Conservation (phyloP, 2,113 vertebrate genomes). For the Calypte anna region DNA sequence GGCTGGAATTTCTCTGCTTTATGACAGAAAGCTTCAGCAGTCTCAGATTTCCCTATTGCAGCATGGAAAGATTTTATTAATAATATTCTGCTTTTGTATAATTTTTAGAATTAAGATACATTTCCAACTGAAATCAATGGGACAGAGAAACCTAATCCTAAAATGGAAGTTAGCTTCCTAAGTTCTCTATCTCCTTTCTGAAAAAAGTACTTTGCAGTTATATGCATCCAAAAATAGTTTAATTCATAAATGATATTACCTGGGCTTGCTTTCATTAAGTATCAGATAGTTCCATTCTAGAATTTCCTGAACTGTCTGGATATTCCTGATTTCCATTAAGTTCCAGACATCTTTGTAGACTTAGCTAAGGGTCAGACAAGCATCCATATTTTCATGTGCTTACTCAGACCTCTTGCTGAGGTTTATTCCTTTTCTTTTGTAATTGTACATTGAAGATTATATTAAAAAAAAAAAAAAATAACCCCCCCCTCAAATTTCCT, state of each 20-base stretch:
- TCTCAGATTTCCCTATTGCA: not conserved
- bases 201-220: not conserved
- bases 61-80: not conserved
- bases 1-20: not conserved
- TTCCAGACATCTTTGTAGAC: not conserved
- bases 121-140: not conserved
- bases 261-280: not conserved
- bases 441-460: not conserved
- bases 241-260: not conserved
- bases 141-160: not conserved
- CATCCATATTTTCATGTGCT: not conserved
- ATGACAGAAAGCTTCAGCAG: not conserved
- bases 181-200: not conserved
- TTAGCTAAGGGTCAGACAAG: not conserved
- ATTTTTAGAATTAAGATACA: not conserved
- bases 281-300: not conserved
- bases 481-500: not conserved
- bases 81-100: not conserved
- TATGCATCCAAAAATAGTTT: not conserved
- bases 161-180: not conserved
- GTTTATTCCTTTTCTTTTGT: not conserved
- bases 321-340: not conserved
- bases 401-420: not conserved
- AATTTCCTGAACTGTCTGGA: not conserved
- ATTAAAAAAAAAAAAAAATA: not conserved